Evolutionary conservation across 2,888 invertebrate genomes (phyloP).

Genomic region (Tupiocoris notatus): DNA sequence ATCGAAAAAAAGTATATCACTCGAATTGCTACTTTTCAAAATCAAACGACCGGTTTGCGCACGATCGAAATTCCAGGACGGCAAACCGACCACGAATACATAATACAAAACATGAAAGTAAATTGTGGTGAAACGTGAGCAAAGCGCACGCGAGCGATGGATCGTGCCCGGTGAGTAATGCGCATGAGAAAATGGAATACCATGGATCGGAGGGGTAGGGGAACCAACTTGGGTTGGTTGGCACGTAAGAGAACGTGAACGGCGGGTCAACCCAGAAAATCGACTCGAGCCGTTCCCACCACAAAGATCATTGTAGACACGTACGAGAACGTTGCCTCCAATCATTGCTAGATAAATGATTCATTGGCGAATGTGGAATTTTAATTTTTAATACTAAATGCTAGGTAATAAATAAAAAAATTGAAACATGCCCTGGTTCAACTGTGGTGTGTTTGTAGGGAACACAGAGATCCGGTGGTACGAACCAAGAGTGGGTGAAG

Average conservation of each 20-base stretch:
- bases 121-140: not conserved
- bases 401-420: constrained; percentile 41
- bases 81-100: too few species aligned
- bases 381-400: too few species aligned
- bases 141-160: constrained; percentile 9
- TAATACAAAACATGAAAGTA: not conserved
- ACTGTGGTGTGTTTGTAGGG: constrained; percentile 78
- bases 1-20: too few species aligned
- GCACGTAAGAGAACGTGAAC: constrained; percentile 10
- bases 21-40: too few species aligned
- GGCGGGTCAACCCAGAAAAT: constrained; percentile 22
- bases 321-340: not conserved
- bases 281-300: not conserved
- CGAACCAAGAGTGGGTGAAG: constrained; percentile 94
- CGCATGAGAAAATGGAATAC: not conserved
- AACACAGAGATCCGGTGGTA: constrained; percentile 89
- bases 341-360: too few species aligned
- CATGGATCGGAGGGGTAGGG: not conserved
- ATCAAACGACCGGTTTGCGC: too few species aligned
- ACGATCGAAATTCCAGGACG: too few species aligned
- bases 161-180: not conserved
- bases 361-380: too few species aligned
- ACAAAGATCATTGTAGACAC: not conserved
- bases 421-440: constrained; percentile 81
- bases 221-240: too few species aligned